phyloP scores from a whole-genome alignment of 1,140 invertebrate genomes.

The Bathynomus jamesi region DNA sequence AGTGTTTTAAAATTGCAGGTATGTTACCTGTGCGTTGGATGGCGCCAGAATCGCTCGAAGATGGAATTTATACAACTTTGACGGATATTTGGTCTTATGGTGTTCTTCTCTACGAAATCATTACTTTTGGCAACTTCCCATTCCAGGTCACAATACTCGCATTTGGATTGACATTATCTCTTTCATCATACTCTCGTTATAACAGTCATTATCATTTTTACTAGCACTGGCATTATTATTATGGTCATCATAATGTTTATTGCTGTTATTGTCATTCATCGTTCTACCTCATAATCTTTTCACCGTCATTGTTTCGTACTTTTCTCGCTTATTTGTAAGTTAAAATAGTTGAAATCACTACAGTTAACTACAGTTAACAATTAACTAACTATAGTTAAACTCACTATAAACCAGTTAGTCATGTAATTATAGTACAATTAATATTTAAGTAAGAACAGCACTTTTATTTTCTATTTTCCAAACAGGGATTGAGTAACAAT shows the following conservation, averaged over 20 bases:
- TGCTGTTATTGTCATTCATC: background rate
- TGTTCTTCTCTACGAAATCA: slow-evolving; percentile 72
- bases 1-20: slow-evolving; percentile 44
- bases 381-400: too few species aligned
- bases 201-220: background rate
- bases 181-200: background rate
- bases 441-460: too few species aligned
- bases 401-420: too few species aligned
- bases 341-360: too few species aligned
- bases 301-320: too few species aligned
- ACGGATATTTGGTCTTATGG: slow-evolving; percentile 83
- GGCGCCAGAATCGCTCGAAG: slow-evolving; percentile 68
- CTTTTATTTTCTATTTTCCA: slow-evolving; percentile 11
- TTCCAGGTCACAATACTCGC: slow-evolving; percentile 55
- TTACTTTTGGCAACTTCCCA: slow-evolving; percentile 79
- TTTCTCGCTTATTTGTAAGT: too few species aligned
- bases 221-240: background rate
- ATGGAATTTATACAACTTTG: slow-evolving; percentile 73
- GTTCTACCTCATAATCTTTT: too few species aligned
- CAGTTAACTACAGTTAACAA: too few species aligned
- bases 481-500: slow-evolving; percentile 62
- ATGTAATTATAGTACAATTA: too few species aligned
- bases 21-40: slow-evolving; percentile 90
- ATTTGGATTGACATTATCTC: background rate
- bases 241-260: background rate